Percentiles rank a stretch among this genome's conserved stretches.
Evolutionary conservation across 2,888 invertebrate species (phyloP).

Genomic region (Diachrysia chrysitis): DNA sequence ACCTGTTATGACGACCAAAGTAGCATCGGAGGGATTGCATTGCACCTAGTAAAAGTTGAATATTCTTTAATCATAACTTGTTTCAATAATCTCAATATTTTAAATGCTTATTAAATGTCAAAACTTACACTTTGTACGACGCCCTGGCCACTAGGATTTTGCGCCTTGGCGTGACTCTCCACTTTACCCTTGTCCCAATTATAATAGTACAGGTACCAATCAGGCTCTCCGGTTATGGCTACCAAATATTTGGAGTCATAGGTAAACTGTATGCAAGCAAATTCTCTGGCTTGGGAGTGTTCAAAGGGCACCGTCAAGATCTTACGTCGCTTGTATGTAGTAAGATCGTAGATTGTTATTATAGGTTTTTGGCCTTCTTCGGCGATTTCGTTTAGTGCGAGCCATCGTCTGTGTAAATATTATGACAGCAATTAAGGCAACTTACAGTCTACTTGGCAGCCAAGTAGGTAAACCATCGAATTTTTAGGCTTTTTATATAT

Average conservation of each 20-base stretch:
- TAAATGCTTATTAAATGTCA: not conserved
- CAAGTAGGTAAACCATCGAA: too few relatives aligned
- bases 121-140: slow-evolving; percentile 87
- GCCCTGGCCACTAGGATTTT: slow-evolving; percentile 91
- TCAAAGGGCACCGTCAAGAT: slow-evolving; percentile 91
- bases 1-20: slow-evolving; percentile 92
- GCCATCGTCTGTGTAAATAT: slow-evolving; percentile 87
- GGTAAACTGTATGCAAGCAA: slow-evolving; percentile 93
- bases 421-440: not conserved
- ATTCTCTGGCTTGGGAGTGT: slow-evolving; percentile 90
- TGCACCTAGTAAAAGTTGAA: slow-evolving; percentile 89
- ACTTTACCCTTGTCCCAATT: slow-evolving; percentile 95
- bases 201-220: slow-evolving; percentile 94
- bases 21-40: slow-evolving; percentile 93
- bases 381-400: slow-evolving; percentile 90
- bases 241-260: slow-evolving; percentile 94
- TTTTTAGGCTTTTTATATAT: not conserved
- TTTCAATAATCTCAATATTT: not conserved
- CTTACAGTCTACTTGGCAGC: too few relatives aligned
- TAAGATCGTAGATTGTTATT: slow-evolving; percentile 92
- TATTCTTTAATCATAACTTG: not conserved
- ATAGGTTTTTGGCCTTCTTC: slow-evolving; percentile 91
- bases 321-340: slow-evolving; percentile 91
- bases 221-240: slow-evolving; percentile 94
- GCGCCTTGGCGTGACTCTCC: slow-evolving; percentile 92